phyloP scores from a whole-genome alignment of 2,113 vertebrate genomes.

The Anarrhichthys ocellatus region DNA sequence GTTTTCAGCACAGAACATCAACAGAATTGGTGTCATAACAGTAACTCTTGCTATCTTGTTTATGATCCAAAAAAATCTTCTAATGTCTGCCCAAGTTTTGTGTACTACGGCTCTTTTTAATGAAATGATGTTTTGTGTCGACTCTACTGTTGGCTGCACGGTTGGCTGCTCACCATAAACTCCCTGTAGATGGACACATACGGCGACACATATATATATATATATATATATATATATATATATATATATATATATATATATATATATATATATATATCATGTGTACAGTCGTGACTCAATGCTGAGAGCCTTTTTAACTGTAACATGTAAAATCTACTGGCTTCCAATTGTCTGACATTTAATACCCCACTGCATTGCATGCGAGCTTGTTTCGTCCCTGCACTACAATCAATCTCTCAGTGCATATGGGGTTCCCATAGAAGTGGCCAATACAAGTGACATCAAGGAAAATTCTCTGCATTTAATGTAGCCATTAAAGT shows the following conservation, averaged over 20 bases:
- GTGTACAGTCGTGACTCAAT: neutral
- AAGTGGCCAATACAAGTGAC: slow-evolving; percentile 16
- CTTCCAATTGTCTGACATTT: slow-evolving; percentile 22
- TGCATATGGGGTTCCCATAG: neutral
- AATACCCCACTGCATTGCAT: slow-evolving; percentile 15
- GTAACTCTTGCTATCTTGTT: slow-evolving; percentile 36
- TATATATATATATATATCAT: too few relatives aligned
- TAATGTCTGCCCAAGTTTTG: slow-evolving; percentile 21
- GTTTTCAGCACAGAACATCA: slow-evolving; percentile 51
- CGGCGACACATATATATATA: too few relatives aligned
- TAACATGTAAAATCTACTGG: neutral
- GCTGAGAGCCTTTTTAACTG: neutral
- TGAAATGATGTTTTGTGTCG: slow-evolving; percentile 14
- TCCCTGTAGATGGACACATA: slow-evolving; percentile 9
- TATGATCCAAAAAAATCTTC: slow-evolving; percentile 23
- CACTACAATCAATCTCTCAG: slow-evolving; percentile 26
- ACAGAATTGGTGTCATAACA: slow-evolving; percentile 50
- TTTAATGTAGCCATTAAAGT: slow-evolving; percentile 47
- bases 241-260: too few relatives aligned
- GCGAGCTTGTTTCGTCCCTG: slow-evolving; percentile 9
- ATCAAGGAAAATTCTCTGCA: slow-evolving; percentile 32
- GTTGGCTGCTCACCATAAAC: slow-evolving; percentile 3
- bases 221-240: neutral
- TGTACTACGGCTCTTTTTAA: slow-evolving; percentile 18
- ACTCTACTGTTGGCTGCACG: neutral